These are phyloP conservation scores for Pseudanteris insignis DNA, from an alignment of 2,888 invertebrate species.

Conservation along the genomic window DNA sequence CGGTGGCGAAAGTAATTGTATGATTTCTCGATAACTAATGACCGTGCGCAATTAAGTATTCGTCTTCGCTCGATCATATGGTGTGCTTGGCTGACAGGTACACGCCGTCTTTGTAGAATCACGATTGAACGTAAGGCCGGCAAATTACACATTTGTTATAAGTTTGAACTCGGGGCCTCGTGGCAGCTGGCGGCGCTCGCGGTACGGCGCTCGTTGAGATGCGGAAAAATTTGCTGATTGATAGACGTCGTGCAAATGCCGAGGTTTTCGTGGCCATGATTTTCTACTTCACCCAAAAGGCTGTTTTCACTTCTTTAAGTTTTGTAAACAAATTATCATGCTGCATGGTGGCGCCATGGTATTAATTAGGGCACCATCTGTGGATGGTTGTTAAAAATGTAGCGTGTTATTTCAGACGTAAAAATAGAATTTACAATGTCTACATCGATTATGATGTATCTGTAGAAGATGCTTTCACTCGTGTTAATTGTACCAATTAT, in stretches of 20 bases:
- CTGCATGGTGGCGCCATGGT: too few relatives aligned
- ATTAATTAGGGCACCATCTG: too few relatives aligned
- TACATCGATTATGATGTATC: too few relatives aligned
- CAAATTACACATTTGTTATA: conserved; percentile 38
- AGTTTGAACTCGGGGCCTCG: conserved; percentile 11
- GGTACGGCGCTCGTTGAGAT: conserved; percentile 12
- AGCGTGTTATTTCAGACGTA: too few relatives aligned
- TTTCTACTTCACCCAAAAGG: too few relatives aligned
- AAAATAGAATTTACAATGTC: too few relatives aligned
- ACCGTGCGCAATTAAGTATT: conserved; percentile 32
- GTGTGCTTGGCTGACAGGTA: conserved; percentile 32
- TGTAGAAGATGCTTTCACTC: too few relatives aligned
- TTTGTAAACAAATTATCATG: too few relatives aligned
- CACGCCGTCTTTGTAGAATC: conserved; percentile 35
- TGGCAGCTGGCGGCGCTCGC: conserved; percentile 23
- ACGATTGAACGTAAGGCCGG: conserved; percentile 26
- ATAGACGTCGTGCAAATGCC: conserved; percentile 33
- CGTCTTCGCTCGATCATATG: conserved; percentile 33
- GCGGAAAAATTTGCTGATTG: conserved; percentile 36
- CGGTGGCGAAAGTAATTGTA: conserved; percentile 20
- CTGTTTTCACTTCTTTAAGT: too few relatives aligned
- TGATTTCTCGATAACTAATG: conserved; percentile 26
- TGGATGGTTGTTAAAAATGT: too few relatives aligned
- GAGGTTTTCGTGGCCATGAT: too few relatives aligned
- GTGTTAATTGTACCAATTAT: too few relatives aligned